phyloP scores from a whole-genome alignment of 2,797 vertebrate genomes.

The Cirrhinus mrigala region DNA sequence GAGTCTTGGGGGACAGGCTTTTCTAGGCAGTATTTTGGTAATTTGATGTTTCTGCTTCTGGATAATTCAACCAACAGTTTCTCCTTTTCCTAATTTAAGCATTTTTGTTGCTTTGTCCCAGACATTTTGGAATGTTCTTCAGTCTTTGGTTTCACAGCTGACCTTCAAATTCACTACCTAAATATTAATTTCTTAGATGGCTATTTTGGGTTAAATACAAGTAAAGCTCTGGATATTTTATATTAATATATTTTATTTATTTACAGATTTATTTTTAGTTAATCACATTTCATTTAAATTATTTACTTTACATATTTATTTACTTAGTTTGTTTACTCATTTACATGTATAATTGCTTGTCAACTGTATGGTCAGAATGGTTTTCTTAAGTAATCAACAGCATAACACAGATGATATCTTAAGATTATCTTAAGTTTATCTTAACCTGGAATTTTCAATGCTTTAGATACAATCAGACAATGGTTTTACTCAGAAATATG shows the following conservation, averaged over 20 bases:
- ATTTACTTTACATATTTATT: not conserved
- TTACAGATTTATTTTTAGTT: not conserved
- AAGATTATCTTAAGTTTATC: not conserved
- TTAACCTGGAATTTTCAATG: not conserved
- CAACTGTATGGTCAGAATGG: too few species aligned
- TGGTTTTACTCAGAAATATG: not conserved
- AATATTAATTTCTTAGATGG: not conserved
- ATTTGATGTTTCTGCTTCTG: not conserved
- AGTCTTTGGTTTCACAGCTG: not conserved
- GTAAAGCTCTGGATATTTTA: not conserved
- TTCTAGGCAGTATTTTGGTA: conserved; percentile 11
- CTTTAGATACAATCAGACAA: not conserved
- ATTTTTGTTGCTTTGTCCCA: not conserved
- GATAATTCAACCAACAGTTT: not conserved
- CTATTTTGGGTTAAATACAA: not conserved
- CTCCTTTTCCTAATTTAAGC: conserved; percentile 11
- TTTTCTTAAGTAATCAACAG: not conserved
- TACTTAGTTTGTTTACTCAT: not conserved
- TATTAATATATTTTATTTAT: not conserved
- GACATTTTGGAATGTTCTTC: not conserved
- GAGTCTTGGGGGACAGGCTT: conserved; percentile 8
- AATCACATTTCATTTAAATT: too few species aligned
- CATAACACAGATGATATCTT: not conserved
- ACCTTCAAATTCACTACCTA: not conserved
- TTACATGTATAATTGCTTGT: not conserved